These are phyloP conservation scores for Yponomeuta sedellus DNA, from an alignment of 2,888 invertebrate species.

Conservation along the genomic window DNA sequence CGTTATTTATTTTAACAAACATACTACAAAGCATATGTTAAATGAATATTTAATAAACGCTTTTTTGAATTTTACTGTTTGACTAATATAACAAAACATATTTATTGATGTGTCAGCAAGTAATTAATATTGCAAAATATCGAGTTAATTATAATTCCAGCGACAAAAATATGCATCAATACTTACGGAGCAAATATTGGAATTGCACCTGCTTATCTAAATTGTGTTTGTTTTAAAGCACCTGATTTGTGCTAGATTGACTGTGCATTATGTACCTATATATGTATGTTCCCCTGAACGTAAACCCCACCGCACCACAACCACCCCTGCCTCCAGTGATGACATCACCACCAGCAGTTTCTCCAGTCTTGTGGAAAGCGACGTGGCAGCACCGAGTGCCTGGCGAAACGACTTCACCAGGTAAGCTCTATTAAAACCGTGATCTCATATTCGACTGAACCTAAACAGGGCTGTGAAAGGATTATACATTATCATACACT, in stretches of 20 bases:
- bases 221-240: constrained; percentile 10
- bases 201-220: constrained; percentile 12
- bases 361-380: constrained; percentile 58
- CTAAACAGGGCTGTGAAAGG: not conserved
- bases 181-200: not conserved
- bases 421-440: constrained; percentile 38
- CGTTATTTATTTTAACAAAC: constrained; percentile 22
- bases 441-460: not conserved
- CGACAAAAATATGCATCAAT: not conserved
- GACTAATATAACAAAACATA: not conserved
- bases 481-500: not conserved
- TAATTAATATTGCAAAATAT: not conserved
- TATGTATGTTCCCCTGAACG: constrained; percentile 58
- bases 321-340: constrained; percentile 54
- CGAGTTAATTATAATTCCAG: not conserved
- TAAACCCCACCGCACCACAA: constrained; percentile 57
- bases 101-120: not conserved
- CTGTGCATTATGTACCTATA: constrained; percentile 54
- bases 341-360: constrained; percentile 65
- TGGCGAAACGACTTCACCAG: constrained; percentile 67
- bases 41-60: too few species aligned
- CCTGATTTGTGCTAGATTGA: constrained; percentile 15
- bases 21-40: not conserved
- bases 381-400: constrained; percentile 45
- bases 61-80: too few species aligned